Base-by-base conservation (phyloP, 1,140 invertebrate species). In the Heliconius congener region DNA sequence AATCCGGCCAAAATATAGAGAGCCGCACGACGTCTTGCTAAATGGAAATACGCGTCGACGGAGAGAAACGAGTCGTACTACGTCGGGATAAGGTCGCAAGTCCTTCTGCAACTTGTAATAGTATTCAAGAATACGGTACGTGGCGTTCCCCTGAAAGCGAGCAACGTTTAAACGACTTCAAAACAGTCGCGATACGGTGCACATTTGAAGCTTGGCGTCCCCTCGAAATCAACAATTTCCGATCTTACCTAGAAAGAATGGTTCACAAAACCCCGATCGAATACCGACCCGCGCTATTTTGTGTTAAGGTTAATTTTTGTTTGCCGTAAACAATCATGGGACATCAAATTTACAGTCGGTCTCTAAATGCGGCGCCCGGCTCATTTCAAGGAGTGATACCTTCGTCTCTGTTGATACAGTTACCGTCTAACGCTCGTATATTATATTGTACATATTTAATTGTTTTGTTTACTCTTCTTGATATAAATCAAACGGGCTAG, bases 331-430 rank as follows among this genome's bases (percentile, higher is more conserved):
- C 71, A 81, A 79, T 73, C 81, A 88, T 86, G 86, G 87, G 86
- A 91, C 88, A 90, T 90, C 89, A 91, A 92, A 92, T 88, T 90
- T 90, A 90, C 86, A 83, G 86, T 81, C 83, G 83, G 83, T 88
- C 87, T 89, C 88, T 86, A 86, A 87, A 88, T 83, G 84, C 84
- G 85, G 87, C 87, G 87, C 86, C 85, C 84, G 85, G 78, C 85
- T 90, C 88, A 86, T 90, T 91, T 88, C 87, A 88, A 89, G 87
- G 87, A 90, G 86, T 85, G 90, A 93, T 92, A 88, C 87, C 87
- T 87, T 80, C 82, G 42, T 46, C 86, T 91, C 90, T 91, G 86
- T 91, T 91, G 84, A 82, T 88, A 85, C 83, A 85, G 84, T 86
- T 86, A 89, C 83, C 81, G 83, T 86, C 82, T 79, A 73, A 55